Conservation (phyloP, 2,113 vertebrate genomes). For the Peromyscus maniculatus region DNA sequence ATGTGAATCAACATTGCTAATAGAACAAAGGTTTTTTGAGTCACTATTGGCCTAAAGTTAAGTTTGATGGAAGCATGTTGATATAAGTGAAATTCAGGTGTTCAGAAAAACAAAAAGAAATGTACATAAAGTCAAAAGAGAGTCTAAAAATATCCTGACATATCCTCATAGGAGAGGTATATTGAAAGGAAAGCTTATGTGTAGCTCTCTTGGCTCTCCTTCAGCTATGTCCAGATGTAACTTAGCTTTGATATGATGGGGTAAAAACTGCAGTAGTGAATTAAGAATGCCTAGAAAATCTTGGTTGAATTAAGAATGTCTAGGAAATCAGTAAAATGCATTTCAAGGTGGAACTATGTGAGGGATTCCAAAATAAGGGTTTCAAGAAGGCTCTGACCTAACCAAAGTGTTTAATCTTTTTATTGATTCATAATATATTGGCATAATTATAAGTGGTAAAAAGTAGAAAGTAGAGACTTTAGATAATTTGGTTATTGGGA, state of each 20-base stretch:
- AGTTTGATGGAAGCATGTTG: neutral
- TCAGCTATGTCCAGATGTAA: neutral
- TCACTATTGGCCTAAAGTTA: neutral
- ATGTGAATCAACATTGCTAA: neutral
- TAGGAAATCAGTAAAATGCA: neutral
- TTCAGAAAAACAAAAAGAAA: neutral
- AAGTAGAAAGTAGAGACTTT: neutral
- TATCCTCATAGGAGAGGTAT: neutral
- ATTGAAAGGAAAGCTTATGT: neutral
- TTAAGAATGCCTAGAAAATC: neutral
- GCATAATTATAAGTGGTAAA: neutral
- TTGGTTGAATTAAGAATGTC: too few relatives aligned
- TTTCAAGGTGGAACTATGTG: neutral
- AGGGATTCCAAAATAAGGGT: neutral
- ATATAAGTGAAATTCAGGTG: neutral
- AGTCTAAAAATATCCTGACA: neutral
- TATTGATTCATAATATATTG: neutral
- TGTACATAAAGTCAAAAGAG: neutral
- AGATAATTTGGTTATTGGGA: too few relatives aligned
- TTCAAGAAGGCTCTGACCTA: neutral
- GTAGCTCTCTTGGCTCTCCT: neutral
- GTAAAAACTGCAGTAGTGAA: neutral
- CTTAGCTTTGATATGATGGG: neutral
- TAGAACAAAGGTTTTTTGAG: neutral
- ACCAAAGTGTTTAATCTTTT: neutral